A percentile compares a stretch with the other conserved stretches of the same genome.
Evolutionary conservation across 2,888 invertebrate genomes (phyloP).

Genomic region (Sinhomidia bicolor): DNA sequence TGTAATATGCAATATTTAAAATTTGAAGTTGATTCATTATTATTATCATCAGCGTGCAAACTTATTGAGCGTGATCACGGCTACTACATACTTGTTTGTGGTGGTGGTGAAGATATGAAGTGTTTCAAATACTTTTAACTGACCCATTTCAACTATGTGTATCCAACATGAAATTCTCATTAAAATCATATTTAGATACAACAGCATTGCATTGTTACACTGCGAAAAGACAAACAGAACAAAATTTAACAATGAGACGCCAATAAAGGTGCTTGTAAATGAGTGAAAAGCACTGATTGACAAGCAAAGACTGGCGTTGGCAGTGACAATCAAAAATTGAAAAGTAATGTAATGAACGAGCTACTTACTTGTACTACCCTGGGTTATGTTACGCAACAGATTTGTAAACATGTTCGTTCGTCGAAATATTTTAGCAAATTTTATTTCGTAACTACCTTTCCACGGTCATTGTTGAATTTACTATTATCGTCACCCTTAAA

Average conservation of each 20-base stretch:
- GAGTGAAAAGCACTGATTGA: slow-evolving; percentile 25
- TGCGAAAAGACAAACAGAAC: neutral
- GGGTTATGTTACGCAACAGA: slow-evolving; percentile 36
- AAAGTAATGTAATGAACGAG: neutral
- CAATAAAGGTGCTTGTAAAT: neutral
- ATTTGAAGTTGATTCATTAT: neutral
- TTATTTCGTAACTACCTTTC: neutral
- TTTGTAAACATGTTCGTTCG: slow-evolving; percentile 28
- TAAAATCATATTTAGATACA: too few relatives aligned
- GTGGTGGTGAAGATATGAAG: neutral
- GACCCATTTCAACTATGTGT: neutral
- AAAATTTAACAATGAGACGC: neutral
- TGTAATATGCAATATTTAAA: neutral
- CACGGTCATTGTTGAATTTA: slow-evolving; percentile 1
- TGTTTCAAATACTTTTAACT: neutral
- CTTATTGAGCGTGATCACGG: neutral
- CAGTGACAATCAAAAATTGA: slow-evolving; percentile 47
- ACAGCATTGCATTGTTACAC: neutral
- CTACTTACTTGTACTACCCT: neutral
- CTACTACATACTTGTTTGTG: too few relatives aligned
- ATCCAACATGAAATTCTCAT: slow-evolving; percentile 6
- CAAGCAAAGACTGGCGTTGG: slow-evolving; percentile 43
- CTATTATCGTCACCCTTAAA: neutral
- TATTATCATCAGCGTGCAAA: neutral
- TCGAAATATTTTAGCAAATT: neutral